Conservation (phyloP, 2,113 vertebrate genomes). For the Mungos mungo region DNA sequence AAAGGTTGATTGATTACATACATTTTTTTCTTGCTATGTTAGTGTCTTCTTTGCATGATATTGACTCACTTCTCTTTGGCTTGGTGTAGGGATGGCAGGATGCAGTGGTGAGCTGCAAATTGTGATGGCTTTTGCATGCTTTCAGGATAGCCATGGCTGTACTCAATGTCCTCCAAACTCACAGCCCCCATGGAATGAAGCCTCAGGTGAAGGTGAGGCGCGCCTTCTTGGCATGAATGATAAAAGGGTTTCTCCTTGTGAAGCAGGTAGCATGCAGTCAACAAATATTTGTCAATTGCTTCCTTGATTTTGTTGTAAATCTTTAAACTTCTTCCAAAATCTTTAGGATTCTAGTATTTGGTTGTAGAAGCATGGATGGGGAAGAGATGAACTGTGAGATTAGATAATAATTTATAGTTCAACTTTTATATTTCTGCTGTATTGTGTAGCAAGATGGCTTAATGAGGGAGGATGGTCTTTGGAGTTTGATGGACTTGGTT, state of each 20-base stretch:
- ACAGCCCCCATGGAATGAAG: not conserved
- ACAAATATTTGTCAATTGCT: not conserved
- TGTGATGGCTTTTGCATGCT: not conserved
- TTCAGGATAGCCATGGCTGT: not conserved
- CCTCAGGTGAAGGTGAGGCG: not conserved
- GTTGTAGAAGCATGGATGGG: not conserved
- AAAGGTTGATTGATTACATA: not conserved
- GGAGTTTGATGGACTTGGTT: not conserved
- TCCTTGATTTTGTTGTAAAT: not conserved
- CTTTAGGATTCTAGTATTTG: not conserved
- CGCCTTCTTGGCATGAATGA: not conserved
- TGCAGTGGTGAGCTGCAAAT: not conserved
- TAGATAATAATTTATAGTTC: not conserved
- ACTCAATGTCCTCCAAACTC: not conserved
- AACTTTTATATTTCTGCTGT: not conserved
- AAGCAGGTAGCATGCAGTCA: not conserved
- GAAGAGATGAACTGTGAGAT: not conserved
- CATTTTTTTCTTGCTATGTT: not conserved
- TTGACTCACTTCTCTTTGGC: not conserved
- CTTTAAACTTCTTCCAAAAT: not conserved
- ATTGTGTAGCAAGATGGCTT: not conserved
- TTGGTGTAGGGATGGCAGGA: not conserved
- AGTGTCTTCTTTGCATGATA: not conserved
- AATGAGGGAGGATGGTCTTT: not conserved
- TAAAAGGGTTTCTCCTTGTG: not conserved